Conservation (phyloP, 2,888 invertebrate species). For the Acleris cristana region DNA sequence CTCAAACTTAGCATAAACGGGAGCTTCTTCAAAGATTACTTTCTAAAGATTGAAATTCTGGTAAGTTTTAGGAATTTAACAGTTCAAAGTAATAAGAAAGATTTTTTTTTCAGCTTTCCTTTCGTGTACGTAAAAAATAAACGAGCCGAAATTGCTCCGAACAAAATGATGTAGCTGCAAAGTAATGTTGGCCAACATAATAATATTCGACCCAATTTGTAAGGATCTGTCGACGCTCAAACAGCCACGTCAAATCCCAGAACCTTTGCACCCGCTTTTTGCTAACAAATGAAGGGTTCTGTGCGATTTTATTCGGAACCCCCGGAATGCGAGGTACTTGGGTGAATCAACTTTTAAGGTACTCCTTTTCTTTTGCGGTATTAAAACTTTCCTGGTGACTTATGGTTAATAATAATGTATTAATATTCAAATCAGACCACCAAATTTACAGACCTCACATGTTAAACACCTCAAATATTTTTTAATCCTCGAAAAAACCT, state of each 20-base stretch:
- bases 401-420: too few relatives aligned
- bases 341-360: too few relatives aligned
- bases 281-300: slow-evolving; percentile 26
- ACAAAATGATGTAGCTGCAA: slow-evolving; percentile 11
- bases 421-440: too few relatives aligned
- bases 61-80: background rate
- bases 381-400: too few relatives aligned
- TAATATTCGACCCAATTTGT: slow-evolving; percentile 28
- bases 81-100: background rate
- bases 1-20: too few relatives aligned
- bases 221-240: slow-evolving; percentile 27
- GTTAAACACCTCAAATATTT: too few relatives aligned
- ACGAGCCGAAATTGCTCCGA: background rate
- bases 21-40: too few relatives aligned
- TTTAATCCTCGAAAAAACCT: too few relatives aligned
- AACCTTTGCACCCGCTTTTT: slow-evolving; percentile 19
- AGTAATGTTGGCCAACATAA: slow-evolving; percentile 25
- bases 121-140: background rate
- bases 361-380: too few relatives aligned
- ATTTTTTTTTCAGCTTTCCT: background rate
- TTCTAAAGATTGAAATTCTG: background rate
- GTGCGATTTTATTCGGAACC: slow-evolving; percentile 16
- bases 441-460: too few relatives aligned
- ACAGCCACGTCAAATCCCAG: slow-evolving; percentile 21
- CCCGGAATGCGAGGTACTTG: slow-evolving; percentile 8